These are phyloP conservation scores for Rosalia funebris DNA, from an alignment of 2,888 invertebrate species.

Conservation along the genomic window DNA sequence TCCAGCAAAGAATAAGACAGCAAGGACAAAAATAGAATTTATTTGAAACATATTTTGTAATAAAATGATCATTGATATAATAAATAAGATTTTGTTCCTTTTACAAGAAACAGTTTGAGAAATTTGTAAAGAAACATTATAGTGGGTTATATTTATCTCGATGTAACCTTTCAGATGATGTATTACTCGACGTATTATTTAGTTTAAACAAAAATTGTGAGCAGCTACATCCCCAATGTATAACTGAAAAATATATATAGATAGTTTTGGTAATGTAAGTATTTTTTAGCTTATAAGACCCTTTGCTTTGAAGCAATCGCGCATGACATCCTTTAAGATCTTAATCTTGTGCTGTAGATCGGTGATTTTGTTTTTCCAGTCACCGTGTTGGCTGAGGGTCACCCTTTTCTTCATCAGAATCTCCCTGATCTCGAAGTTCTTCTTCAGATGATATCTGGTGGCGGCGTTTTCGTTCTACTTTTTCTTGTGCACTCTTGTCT, in stretches of 20 bases:
- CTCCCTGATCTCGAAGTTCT: slow-evolving; percentile 85
- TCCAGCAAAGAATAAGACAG: too few relatives aligned
- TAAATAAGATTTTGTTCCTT: too few relatives aligned
- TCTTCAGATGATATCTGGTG: slow-evolving; percentile 89
- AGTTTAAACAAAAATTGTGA: too few relatives aligned
- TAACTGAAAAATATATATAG: slow-evolving; percentile 29
- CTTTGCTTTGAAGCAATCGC: slow-evolving; percentile 85
- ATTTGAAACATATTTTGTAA: too few relatives aligned
- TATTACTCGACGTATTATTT: too few relatives aligned
- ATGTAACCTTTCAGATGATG: too few relatives aligned
- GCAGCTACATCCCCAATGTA: too few relatives aligned
- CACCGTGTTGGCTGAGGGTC: slow-evolving; percentile 73
- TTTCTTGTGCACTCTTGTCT: slow-evolving; percentile 86
- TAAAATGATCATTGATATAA: too few relatives aligned
- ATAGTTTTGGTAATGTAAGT: slow-evolving; percentile 31
- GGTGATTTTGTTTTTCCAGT: slow-evolving; percentile 74
- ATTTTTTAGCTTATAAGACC: slow-evolving; percentile 75
- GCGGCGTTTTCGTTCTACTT: slow-evolving; percentile 94
- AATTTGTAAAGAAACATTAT: too few relatives aligned
- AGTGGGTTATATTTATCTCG: too few relatives aligned
- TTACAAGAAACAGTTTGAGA: too few relatives aligned
- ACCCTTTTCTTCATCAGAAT: slow-evolving; percentile 79
- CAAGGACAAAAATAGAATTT: too few relatives aligned
- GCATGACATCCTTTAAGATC: slow-evolving; percentile 87
- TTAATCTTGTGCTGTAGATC: slow-evolving; percentile 85